Evolutionary conservation across 1,140 invertebrate species (phyloP), one percentile per base, ranked within the genome.

Genomic region (Argopecten irradians): DNA sequence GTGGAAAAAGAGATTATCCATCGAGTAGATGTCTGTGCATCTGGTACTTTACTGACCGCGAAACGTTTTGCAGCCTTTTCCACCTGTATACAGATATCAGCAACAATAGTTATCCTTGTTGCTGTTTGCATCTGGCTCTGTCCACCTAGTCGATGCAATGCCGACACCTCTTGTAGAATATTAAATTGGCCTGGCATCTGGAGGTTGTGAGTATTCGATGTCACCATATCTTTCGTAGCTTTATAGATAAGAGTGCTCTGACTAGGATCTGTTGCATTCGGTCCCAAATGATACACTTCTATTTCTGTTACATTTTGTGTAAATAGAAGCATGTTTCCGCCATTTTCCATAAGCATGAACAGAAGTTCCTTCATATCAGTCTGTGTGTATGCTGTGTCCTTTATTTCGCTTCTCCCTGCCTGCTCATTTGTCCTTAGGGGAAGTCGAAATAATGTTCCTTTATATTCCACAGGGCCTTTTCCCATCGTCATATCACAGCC

Each of bases 241-340:
- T 34, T 33, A 34, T 87, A 34, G 9, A 85, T 83, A 34, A 87
- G 33, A 34, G 82, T 46, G 3, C n/a, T 82, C 8, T 85, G 19
- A 35, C 41, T 87, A 34, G 34, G 91, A 93, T 86, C 91, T 22
- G 82, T 83, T 14, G 33, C 83, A 13, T 85, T 87, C 8, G 91
- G 41, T 22, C 35, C n/a, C 22, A 95, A 86, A 88, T 94, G 92
- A 91, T 92, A 93, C 43, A 95, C 88, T 87, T 92, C 86, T 36
- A 95, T 88, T 84, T 89, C 87, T 55, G 85, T 87, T 9, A 95
- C 93, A 86, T 94, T 94, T 88, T 95, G 95, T 1, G 93, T 94
- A 88, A 95, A 95, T 28, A 95, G 88, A 0, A 95, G 90, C 11
- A 94, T 41, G 55, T 92, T 93, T 55, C 93, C 93, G 22, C 91